Percentiles rank a stretch among this genome's conserved stretches.
Evolutionary conservation across 2,888 invertebrate species (phyloP).

Genomic region (Leucoptera coffeella): DNA sequence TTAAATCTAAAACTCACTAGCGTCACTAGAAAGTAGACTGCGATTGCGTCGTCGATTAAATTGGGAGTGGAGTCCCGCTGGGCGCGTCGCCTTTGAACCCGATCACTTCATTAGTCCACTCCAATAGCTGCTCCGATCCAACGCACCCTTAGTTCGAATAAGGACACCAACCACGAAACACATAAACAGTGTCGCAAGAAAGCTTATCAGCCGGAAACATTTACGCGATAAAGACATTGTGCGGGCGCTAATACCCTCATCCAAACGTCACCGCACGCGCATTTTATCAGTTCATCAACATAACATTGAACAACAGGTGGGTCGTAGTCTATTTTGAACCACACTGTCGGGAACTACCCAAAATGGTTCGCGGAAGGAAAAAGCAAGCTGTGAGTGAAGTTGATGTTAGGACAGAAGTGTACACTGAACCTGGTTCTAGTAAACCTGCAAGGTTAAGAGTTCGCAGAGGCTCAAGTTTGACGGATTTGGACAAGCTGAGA

Average conservation of each 20-base stretch:
- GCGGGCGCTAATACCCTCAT: constrained; percentile 50
- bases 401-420: constrained; percentile 47
- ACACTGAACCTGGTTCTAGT: constrained; percentile 39
- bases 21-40: too few relatives aligned
- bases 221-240: constrained; percentile 35
- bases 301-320: too few relatives aligned
- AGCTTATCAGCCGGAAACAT: constrained; percentile 11
- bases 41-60: too few relatives aligned
- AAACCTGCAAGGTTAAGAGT: constrained; percentile 49
- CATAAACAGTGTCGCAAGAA: neutral
- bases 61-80: too few relatives aligned
- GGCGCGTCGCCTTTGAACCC: constrained; percentile 38
- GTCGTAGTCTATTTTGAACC: neutral
- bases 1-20: too few relatives aligned
- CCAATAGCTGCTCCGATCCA: constrained; percentile 28
- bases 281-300: too few relatives aligned
- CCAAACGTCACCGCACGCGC: constrained; percentile 25
- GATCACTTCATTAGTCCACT: constrained; percentile 44
- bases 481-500: constrained; percentile 63
- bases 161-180: constrained; percentile 24
- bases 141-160: constrained; percentile 34
- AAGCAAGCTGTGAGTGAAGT: constrained; percentile 38
- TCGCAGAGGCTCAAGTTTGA: constrained; percentile 65
- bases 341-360: constrained; percentile 5
- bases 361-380: constrained; percentile 34